Percentiles rank a stretch among this genome's conserved stretches.
phyloP scores from a whole-genome alignment of 2,797 vertebrate genomes.

The Erethizon dorsatum region DNA sequence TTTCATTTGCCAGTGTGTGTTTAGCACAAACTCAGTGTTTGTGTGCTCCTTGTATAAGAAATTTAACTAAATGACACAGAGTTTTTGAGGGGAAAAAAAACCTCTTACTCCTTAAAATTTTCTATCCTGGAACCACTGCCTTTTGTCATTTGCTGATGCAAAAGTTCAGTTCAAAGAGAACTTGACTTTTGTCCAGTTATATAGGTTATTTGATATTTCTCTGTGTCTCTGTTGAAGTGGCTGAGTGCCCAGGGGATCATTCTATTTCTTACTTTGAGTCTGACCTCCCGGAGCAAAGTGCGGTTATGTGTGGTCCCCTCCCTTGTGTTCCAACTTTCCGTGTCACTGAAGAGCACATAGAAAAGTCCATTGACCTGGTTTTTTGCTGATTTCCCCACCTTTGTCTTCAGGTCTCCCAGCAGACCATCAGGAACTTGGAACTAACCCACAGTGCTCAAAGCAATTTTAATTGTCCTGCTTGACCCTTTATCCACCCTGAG shows the following conservation, averaged over 20 bases:
- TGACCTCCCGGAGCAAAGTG: conserved; percentile 57
- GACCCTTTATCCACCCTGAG: conserved; percentile 21
- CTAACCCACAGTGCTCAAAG: not conserved
- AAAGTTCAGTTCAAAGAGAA: conserved; percentile 9
- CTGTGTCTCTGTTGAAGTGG: not conserved
- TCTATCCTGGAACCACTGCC: not conserved
- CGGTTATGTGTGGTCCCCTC: not conserved
- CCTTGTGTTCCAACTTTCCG: not conserved
- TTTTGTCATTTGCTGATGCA: conserved; percentile 40
- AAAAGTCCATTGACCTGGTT: conserved; percentile 57
- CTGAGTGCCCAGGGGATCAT: not conserved
- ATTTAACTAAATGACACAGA: not conserved
- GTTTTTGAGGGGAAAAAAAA: not conserved
- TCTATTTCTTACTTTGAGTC: conserved; percentile 67
- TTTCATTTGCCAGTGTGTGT: not conserved
- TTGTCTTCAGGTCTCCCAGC: conserved; percentile 45
- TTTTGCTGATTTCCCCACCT: conserved; percentile 30
- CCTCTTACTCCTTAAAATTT: not conserved
- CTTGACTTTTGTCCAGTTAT: not conserved
- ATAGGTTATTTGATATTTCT: conserved; percentile 1
- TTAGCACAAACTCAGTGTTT: not conserved
- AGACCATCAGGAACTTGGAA: not conserved
- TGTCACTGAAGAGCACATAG: conserved; percentile 47
- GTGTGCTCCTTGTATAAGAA: not conserved
- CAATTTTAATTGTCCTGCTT: not conserved